Evolutionary conservation across 2,113 vertebrate genomes (phyloP).

Genomic region (Ciconia stormi): DNA sequence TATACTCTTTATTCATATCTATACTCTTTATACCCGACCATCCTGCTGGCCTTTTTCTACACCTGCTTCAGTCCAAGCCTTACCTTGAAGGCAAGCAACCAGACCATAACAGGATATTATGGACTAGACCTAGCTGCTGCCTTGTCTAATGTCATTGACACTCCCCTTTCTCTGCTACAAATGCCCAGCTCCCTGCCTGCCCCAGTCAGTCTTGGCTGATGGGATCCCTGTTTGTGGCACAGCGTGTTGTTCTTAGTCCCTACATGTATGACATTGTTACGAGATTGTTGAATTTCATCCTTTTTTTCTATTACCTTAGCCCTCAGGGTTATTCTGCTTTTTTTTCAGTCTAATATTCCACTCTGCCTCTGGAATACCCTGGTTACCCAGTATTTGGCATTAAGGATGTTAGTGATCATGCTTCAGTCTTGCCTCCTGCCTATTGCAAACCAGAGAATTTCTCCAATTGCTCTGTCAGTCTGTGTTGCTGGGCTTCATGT

Average conservation of each 20-base stretch:
- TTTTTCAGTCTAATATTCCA: neutral
- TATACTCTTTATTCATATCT: neutral
- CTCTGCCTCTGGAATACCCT: neutral
- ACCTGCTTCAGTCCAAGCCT: neutral
- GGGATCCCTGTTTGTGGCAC: neutral
- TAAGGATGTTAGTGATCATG: neutral
- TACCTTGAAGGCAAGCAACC: neutral
- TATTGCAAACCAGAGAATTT: neutral
- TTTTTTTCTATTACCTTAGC: neutral
- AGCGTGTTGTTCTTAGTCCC: neutral
- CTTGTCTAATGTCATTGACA: neutral
- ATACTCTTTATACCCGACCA: neutral
- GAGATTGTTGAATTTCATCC: neutral
- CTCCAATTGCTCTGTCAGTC: neutral
- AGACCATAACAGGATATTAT: neutral
- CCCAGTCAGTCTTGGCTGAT: neutral
- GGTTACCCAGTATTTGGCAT: neutral
- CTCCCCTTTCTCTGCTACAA: neutral
- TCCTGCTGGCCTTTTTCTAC: neutral
- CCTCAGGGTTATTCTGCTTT: neutral
- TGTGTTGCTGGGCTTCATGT: neutral
- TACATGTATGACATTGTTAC: neutral
- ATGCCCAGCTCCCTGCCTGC: neutral
- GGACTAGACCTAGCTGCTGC: neutral
- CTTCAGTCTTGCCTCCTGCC: neutral